Percentiles rank a stretch among this genome's conserved stretches.
phyloP scores from a whole-genome alignment of 2,888 invertebrate species.

The Omphaloscelis lunosa region DNA sequence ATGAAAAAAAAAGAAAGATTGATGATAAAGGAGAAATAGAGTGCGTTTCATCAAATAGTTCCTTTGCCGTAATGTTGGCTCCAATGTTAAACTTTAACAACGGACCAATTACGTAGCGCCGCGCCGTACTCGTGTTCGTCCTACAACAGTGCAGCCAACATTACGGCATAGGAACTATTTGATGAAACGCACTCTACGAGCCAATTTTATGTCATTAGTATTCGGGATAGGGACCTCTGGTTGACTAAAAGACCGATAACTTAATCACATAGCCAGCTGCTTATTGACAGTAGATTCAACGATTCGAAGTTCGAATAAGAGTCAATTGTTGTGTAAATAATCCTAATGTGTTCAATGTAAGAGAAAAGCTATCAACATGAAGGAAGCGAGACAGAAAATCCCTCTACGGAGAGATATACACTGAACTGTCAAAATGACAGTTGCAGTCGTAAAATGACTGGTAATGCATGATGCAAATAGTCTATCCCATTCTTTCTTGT shows the following conservation, averaged over 20 bases:
- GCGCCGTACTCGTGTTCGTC: no score
- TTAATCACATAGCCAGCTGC: neutral
- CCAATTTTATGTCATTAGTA: neutral
- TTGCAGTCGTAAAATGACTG: neutral
- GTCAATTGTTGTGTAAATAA: slow-evolving; percentile 34
- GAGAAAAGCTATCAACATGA: neutral
- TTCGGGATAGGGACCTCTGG: neutral
- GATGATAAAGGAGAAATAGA: slow-evolving; percentile 1
- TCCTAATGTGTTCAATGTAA: slow-evolving; percentile 13
- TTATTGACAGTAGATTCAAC: neutral
- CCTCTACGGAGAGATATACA: neutral
- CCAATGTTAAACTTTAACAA: no score
- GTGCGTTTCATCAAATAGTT: no score
- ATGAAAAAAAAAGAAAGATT: slow-evolving; percentile 8
- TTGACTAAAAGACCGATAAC: neutral
- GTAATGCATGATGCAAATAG: neutral
- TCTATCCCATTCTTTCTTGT: slow-evolving; percentile 3
- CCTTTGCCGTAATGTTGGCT: no score
- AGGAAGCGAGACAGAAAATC: neutral
- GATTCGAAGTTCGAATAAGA: no score
- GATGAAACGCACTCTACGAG: no score
- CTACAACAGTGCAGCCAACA: no score
- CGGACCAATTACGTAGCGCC: no score
- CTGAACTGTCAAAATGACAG: slow-evolving; percentile 3
- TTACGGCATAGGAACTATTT: no score